Conservation (phyloP, 1,140 invertebrate genomes). For the Drosophila ogumai region DNA sequence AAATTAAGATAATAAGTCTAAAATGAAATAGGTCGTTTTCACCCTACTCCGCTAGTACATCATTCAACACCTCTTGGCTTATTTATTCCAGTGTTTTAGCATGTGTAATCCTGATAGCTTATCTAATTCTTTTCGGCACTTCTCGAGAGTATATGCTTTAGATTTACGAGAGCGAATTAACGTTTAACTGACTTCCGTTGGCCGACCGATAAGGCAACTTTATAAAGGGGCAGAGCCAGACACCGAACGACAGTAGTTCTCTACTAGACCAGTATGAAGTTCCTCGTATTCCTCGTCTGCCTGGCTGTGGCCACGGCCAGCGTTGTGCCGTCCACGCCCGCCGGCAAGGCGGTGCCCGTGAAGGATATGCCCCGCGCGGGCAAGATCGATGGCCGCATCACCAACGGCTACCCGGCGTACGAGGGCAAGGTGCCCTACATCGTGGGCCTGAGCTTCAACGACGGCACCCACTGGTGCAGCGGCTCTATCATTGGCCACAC, state of each 20-base stretch:
- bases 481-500: constrained; percentile 36
- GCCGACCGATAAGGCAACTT: background rate
- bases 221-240: constrained; percentile 5
- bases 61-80: too few relatives aligned
- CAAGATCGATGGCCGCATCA: constrained; percentile 28
- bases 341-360: constrained; percentile 20
- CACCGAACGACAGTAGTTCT: background rate
- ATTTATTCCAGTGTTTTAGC: background rate
- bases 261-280: constrained; percentile 24
- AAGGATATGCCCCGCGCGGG: constrained; percentile 29
- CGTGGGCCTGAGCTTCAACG: constrained; percentile 40
- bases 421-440: constrained; percentile 42
- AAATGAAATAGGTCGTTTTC: background rate
- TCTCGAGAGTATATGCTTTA: background rate
- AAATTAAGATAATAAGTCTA: background rate
- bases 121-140: background rate
- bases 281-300: constrained; percentile 24
- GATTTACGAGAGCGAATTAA: constrained; percentile 18
- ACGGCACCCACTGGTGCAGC: constrained; percentile 28
- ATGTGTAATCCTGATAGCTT: constrained; percentile 7
- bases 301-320: constrained; percentile 28
- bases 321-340: constrained; percentile 4
- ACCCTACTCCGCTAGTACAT: background rate
- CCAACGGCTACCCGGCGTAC: constrained; percentile 38
- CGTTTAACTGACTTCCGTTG: constrained; percentile 4